Percentiles rank a stretch among this genome's conserved stretches.
These are phyloP conservation scores for Diglossa cyanea DNA, from an alignment of 2,797 vertebrate species.

Conservation along the genomic window DNA sequence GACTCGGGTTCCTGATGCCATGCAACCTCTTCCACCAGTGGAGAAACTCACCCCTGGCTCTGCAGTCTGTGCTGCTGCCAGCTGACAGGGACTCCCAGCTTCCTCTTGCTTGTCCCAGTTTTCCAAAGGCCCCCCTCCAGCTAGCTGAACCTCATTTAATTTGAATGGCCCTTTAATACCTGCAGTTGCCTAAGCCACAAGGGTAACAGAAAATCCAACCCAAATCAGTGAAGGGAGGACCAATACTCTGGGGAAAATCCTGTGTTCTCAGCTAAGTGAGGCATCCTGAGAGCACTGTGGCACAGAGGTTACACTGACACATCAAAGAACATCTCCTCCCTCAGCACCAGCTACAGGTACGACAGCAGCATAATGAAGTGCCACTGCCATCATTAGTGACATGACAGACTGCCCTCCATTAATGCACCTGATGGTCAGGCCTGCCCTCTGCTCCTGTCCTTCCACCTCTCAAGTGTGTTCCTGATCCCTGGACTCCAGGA, in stretches of 20 bases:
- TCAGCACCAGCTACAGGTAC: not conserved
- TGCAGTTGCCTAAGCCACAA: not conserved
- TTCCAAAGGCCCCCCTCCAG: not conserved
- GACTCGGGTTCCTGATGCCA: not conserved
- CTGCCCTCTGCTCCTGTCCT: not conserved
- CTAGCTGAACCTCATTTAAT: not conserved
- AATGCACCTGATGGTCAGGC: not conserved
- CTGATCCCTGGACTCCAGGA: not conserved
- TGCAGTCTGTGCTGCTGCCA: not conserved
- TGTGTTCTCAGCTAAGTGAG: not conserved
- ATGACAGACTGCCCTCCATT: not conserved
- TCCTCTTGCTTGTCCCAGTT: not conserved
- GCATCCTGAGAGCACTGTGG: not conserved
- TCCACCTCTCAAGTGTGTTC: not conserved
- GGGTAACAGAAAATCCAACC: rapidly evolving
- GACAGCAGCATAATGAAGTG: not conserved
- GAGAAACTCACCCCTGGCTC: not conserved
- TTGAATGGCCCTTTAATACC: not conserved
- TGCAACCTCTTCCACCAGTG: not conserved
- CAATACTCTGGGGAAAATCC: not conserved
- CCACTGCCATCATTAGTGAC: not conserved
- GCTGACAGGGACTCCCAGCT: not conserved
- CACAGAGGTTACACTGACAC: not conserved
- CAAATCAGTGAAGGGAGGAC: not conserved
- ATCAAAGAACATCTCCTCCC: not conserved